Evolutionary conservation across 2,113 vertebrate genomes (phyloP).

Genomic region (Chaenogobius annularis): DNA sequence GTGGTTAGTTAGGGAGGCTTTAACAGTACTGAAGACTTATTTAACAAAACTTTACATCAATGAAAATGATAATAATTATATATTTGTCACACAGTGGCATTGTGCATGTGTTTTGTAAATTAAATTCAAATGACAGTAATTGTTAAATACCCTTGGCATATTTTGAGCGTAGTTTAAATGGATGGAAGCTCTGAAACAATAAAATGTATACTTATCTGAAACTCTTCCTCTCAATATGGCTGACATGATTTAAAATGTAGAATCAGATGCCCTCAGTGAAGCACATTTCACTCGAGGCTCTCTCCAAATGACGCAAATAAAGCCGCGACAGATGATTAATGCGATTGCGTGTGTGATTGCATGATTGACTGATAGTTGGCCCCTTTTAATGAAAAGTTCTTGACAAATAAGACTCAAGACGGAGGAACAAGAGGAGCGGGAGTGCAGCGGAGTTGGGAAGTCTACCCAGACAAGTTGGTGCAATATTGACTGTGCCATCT

Average conservation of each 20-base stretch:
- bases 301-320: slow-evolving; percentile 69
- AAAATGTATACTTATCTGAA: slow-evolving; percentile 54
- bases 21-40: no score
- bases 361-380: slow-evolving; percentile 68
- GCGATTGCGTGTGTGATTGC: slow-evolving; percentile 73
- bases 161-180: slow-evolving; percentile 22
- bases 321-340: slow-evolving; percentile 64
- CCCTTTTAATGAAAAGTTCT: slow-evolving; percentile 68
- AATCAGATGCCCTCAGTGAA: slow-evolving; percentile 46
- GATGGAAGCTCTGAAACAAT: slow-evolving; percentile 30
- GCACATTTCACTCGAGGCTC: slow-evolving; percentile 58
- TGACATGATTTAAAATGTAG: slow-evolving; percentile 52
- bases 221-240: slow-evolving; percentile 55
- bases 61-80: no score
- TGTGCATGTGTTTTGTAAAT: background rate
- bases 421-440: slow-evolving; percentile 70
- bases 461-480: slow-evolving; percentile 68
- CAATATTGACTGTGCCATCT: slow-evolving; percentile 73
- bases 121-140: background rate
- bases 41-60: no score
- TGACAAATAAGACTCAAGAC: slow-evolving; percentile 80
- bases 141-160: no score
- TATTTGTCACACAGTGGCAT: no score
- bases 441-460: slow-evolving; percentile 59
- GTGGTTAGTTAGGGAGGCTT: no score